Percentiles rank a stretch among this genome's conserved stretches.
Evolutionary conservation across 1,140 invertebrate genomes (phyloP).

Genomic region (Apis cerana): DNA sequence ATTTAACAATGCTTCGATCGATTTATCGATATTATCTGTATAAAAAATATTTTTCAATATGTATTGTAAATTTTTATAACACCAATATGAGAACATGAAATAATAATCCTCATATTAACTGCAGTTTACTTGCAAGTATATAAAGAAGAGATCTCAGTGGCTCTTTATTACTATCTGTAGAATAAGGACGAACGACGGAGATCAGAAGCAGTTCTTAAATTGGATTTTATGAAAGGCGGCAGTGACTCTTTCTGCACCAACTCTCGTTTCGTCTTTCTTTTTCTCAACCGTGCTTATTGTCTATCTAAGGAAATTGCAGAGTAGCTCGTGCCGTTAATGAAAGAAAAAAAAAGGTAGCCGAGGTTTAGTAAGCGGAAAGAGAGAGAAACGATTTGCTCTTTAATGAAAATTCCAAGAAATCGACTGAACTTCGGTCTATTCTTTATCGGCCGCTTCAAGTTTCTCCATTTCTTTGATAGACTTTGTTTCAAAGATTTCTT

Average conservation of each 20-base stretch:
- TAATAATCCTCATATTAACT: conserved; percentile 55
- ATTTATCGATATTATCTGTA: neutral
- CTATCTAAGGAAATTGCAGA: conserved; percentile 61
- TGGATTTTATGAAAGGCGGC: conserved; percentile 63
- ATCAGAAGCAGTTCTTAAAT: conserved; percentile 65
- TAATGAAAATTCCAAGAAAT: conserved; percentile 62
- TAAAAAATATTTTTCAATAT: neutral
- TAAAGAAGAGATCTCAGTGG: conserved; percentile 39
- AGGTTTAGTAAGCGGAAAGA: conserved; percentile 25
- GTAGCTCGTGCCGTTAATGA: conserved; percentile 57
- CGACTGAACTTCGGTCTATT: conserved; percentile 43
- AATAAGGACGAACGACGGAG: conserved; percentile 48
- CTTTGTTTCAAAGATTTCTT: conserved; percentile 43
- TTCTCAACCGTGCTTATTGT: conserved; percentile 58
- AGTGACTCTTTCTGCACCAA: conserved; percentile 17
- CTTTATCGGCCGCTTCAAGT: conserved; percentile 48
- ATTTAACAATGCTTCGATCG: neutral
- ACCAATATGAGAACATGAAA: neutral
- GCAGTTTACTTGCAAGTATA: conserved; percentile 45
- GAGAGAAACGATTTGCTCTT: conserved; percentile 49
- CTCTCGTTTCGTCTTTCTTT: conserved; percentile 37
- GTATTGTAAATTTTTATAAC: conserved; percentile 1
- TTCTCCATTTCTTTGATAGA: conserved; percentile 31
- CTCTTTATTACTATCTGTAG: conserved; percentile 47
- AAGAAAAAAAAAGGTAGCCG: conserved; percentile 28